These are phyloP conservation scores for Vimba vimba DNA, from an alignment of 2,113 vertebrate species.

Conservation along the genomic window DNA sequence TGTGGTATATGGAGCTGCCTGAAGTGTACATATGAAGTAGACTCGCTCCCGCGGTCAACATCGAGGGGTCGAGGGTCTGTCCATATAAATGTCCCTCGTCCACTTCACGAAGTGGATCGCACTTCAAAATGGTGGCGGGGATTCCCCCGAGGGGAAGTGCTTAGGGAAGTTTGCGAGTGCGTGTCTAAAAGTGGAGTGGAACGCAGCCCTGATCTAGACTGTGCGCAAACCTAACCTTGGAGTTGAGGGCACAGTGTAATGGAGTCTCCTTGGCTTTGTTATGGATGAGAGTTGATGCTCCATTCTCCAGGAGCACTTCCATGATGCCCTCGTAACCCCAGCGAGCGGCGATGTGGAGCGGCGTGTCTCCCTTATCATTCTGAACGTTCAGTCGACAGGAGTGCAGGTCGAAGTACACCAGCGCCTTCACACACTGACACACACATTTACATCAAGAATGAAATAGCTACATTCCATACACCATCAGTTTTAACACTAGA, in stretches of 20 bases:
- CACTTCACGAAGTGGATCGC: too few species aligned
- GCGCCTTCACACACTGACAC: slow-evolving; percentile 92
- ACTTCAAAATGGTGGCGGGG: too few species aligned
- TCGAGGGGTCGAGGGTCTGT: too few species aligned
- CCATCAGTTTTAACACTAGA: neutral
- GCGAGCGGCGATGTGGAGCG: slow-evolving; percentile 90
- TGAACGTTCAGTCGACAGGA: slow-evolving; percentile 85
- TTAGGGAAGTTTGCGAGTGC: too few species aligned
- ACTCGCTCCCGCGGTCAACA: too few species aligned
- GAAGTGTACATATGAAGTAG: too few species aligned
- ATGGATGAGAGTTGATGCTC: slow-evolving; percentile 78
- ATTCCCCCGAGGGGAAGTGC: too few species aligned
- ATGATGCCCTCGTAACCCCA: slow-evolving; percentile 97
- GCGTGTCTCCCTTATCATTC: slow-evolving; percentile 93
- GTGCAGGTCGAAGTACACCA: slow-evolving; percentile 91
- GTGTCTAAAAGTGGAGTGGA: too few species aligned
- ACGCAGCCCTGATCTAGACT: too few species aligned
- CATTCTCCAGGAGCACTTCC: slow-evolving; percentile 90
- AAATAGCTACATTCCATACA: neutral
- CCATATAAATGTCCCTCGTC: too few species aligned
- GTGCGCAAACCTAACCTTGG: slow-evolving; percentile 85
- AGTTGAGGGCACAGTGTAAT: slow-evolving; percentile 88
- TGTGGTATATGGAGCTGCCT: too few species aligned
- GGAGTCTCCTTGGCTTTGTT: slow-evolving; percentile 89
- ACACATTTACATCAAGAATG: neutral